Percentiles rank a stretch among this genome's conserved stretches.
Conservation (phyloP, 92 coral and sea anemone species). For the Muricea muricata region DNA sequence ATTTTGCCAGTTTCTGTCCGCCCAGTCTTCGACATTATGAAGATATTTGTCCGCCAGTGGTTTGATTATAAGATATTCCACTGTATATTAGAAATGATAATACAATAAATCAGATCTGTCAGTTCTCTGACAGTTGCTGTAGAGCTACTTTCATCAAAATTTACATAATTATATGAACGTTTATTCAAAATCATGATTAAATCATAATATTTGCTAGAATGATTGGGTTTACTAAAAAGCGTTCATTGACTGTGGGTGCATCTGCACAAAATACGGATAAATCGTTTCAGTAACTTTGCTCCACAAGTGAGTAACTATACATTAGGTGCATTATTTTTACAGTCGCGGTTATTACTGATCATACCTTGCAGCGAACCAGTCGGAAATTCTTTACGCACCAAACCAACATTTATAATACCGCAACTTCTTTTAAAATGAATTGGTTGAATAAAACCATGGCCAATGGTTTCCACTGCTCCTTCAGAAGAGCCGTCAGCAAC, state of each 20-base stretch:
- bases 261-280: too few relatives aligned
- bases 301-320: too few relatives aligned
- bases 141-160: too few relatives aligned
- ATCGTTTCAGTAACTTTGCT: too few relatives aligned
- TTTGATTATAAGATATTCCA: slow-evolving; percentile 28
- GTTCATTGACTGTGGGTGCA: too few relatives aligned
- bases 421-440: slow-evolving; percentile 19
- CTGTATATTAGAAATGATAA: background rate
- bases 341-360: background rate
- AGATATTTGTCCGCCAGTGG: slow-evolving; percentile 26
- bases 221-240: too few relatives aligned
- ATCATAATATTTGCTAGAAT: too few relatives aligned
- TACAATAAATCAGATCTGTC: too few relatives aligned
- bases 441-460: slow-evolving; percentile 26
- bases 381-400: background rate
- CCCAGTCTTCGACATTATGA: slow-evolving; percentile 15
- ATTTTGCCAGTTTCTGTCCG: slow-evolving; percentile 41
- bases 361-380: slow-evolving; percentile 5
- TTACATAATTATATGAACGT: too few relatives aligned
- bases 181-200: too few relatives aligned
- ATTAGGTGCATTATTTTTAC: background rate
- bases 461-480: background rate
- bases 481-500: background rate
- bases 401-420: slow-evolving; percentile 22
- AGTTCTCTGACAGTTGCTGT: too few relatives aligned